A percentile compares a stretch with the other conserved stretches of the same genome.
These are phyloP conservation scores for Campoplex capitator DNA, from an alignment of 2,888 invertebrate genomes.

Conservation along the genomic window DNA sequence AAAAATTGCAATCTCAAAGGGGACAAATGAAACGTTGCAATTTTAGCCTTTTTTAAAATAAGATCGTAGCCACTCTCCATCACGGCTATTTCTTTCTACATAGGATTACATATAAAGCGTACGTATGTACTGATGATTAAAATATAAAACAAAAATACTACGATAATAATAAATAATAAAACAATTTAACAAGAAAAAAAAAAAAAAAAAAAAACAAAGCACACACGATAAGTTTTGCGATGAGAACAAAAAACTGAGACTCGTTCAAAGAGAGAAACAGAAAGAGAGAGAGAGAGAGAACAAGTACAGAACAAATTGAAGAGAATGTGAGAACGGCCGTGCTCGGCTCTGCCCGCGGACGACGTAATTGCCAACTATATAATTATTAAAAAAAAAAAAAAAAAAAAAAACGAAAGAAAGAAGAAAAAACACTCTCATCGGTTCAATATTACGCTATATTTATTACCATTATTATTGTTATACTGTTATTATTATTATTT, in stretches of 20 bases:
- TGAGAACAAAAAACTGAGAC: slow-evolving; percentile 48
- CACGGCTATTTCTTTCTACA: slow-evolving; percentile 64
- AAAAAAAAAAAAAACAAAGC: slow-evolving; percentile 42
- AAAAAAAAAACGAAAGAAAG: slow-evolving; percentile 22
- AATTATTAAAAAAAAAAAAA: slow-evolving; percentile 62
- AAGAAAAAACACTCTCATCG: slow-evolving; percentile 79
- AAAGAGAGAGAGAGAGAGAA: slow-evolving; percentile 14
- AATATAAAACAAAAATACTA: slow-evolving; percentile 44
- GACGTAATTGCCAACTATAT: slow-evolving; percentile 75
- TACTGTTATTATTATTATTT: slow-evolving; percentile 61
- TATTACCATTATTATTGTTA: slow-evolving; percentile 67
- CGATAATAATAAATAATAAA: slow-evolving; percentile 34
- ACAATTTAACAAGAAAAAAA: neutral
- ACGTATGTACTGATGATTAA: slow-evolving; percentile 49
- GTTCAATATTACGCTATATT: slow-evolving; percentile 80
- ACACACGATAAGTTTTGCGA: slow-evolving; percentile 57
- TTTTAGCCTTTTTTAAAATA: slow-evolving; percentile 39
- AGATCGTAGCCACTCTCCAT: slow-evolving; percentile 51
- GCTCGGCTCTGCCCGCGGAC: slow-evolving; percentile 69
- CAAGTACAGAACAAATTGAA: slow-evolving; percentile 1
- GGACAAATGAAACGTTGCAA: slow-evolving; percentile 13
- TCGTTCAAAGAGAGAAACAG: slow-evolving; percentile 26
- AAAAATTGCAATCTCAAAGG: slow-evolving; percentile 39
- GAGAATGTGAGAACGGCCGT: slow-evolving; percentile 63
- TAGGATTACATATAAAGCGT: slow-evolving; percentile 56